Conservation (phyloP, 2,797 vertebrate species). For the Sebastes steindachneri region DNA sequence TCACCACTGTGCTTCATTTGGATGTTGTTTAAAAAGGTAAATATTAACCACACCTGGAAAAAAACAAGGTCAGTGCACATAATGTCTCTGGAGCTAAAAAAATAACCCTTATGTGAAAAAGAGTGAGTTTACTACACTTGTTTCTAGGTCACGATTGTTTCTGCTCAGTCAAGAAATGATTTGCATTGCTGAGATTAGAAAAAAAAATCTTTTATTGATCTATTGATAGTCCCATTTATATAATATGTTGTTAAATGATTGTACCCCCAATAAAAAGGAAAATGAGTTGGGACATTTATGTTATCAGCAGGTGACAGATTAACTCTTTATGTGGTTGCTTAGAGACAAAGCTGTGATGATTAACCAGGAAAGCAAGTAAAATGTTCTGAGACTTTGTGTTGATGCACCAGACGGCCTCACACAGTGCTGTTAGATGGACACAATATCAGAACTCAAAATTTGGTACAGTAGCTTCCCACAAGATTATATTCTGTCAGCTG, state of each 20-base stretch:
- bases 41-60: slow-evolving; percentile 59
- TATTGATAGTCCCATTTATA: neutral
- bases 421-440: neutral
- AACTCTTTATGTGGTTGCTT: neutral
- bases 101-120: neutral
- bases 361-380: neutral
- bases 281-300: neutral
- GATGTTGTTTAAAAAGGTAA: slow-evolving; percentile 34
- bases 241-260: neutral
- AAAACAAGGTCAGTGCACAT: neutral
- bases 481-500: neutral
- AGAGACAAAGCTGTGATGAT: neutral
- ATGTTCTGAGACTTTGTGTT: neutral
- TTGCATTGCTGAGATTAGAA: neutral
- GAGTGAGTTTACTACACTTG: neutral
- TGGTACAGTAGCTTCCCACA: neutral
- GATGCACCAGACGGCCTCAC: neutral
- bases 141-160: neutral
- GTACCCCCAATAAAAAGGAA: neutral
- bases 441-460: neutral
- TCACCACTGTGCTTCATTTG: neutral
- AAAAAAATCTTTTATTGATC: neutral
- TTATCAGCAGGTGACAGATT: neutral
- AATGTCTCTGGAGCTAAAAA: neutral
- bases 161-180: neutral